Base-by-base conservation (phyloP, 1,140 invertebrate genomes). In the Tetragonula clypearis region DNA sequence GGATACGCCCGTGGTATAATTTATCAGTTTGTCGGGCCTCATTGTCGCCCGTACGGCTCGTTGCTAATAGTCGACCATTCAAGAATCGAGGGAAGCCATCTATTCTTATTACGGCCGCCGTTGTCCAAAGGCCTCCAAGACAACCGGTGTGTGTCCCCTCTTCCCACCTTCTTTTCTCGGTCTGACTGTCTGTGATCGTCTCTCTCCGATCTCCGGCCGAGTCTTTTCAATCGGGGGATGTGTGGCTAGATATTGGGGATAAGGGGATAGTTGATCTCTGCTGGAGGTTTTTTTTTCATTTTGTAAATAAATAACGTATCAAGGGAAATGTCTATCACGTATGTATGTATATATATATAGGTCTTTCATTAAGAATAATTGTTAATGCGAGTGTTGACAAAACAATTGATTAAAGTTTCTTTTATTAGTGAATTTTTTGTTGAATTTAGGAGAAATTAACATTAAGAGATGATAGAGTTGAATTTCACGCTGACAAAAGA, bases 11-110 rank as follows among this genome's bases (percentile, higher is more conserved):
- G 88, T 87, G 87, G 83, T 86, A 89, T 91, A 91, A 91, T 91
- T 91, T 91, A 91, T 91, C 89, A 91, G 89, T 91, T 91, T 91
- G 90, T 89, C 90, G 87, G 81, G 90, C 82, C 88, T 91, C 87
- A 91, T 91, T 91, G 90, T 91, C 89, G 89, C 80, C 80, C 62
- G 87, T 85, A 90, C 82, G 82, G 87, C 84, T 91, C 89, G 85
- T 88, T 87, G 89, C 90, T 91, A 91, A 91, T 91, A 91, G 90
- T 90, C 83, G 82, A 78, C 89, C 87, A 90, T 91, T 90, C 89
- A 90, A 58, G 78, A 88, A 90, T 90, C 87, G 87, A 90, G 87
- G 84, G 90, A 87, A 88, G 79, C 87, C 87, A 90, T 91, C 87
- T 88, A 91, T 91, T 91, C 89, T 90, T 91, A 90, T 91, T 91